Base-by-base conservation (phyloP, 2,113 vertebrate species). In the Excalfactoria chinensis region DNA sequence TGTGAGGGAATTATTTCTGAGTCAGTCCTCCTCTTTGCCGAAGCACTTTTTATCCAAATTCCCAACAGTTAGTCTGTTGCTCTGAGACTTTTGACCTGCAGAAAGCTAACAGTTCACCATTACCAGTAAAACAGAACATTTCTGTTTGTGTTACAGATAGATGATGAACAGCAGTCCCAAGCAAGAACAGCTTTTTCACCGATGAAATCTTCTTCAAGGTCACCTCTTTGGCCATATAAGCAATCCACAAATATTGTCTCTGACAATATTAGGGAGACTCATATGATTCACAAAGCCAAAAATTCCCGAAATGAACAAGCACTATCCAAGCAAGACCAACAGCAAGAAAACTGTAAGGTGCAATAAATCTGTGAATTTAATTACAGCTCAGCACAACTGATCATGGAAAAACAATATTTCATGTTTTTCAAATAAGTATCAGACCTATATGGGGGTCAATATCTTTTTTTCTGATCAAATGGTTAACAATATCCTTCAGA, bases 331-430 rank as follows among this genome's bases (percentile, higher is more conserved):
- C 86, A 96, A 71, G 94, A 88, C 35, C 91, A 98, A n/a, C 95
- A 98, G 43, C 96, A 90, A 18, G 98, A 98, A 71, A 98, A 98
- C 75, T 99, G 98, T 59, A 98, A 97, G 4, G 97, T 99, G 80
- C 99, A 99, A 94, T 99, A 90, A 96, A 82, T 21, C 19, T 63
- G 16, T 49, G 44, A 56, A 56, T 6, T 75, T 84, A n/a, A 30
- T 71, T n/a, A 51, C 25, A 79, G 7, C 22, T 68, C 23, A 18
- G 34, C 93, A 71, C 63, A 90, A 51, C 8, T n/a, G 26, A 43
- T 4, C 2, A 26, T 41, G 28, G 80, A 94, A 89, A 86, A 19
- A 30, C 15, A 53, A 30, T 53, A 30, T 53, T 30, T 53, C 1
- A 12, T 46, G 26, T 68, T 62, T 76, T n/a, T 84, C 40, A 90